Conservation (phyloP, 2,888 invertebrate genomes). For the Calameuta idolon region DNA sequence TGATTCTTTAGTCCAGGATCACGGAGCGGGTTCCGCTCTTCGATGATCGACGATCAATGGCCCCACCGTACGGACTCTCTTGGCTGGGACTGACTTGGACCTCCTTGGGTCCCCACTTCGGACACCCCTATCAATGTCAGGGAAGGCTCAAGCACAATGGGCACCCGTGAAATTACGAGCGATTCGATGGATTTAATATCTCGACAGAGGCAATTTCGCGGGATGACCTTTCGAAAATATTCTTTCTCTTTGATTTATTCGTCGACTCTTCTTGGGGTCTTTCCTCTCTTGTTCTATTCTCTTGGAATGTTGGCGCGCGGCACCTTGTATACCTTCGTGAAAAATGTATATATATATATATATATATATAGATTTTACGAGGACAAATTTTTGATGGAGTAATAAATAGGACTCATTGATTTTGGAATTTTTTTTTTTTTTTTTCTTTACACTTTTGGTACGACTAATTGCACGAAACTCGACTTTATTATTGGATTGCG, state of each 20-base stretch:
- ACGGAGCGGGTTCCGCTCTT: conserved; percentile 4
- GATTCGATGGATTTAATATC: conserved; percentile 45
- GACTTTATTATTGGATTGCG: not conserved
- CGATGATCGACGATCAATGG: conserved; percentile 28
- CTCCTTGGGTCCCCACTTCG: not conserved
- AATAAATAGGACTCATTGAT: not conserved
- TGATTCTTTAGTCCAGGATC: conserved; percentile 2
- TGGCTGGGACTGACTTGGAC: not conserved
- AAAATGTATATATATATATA: not conserved
- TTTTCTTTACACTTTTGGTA: not conserved
- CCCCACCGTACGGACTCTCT: not conserved
- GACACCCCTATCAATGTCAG: conserved; percentile 51
- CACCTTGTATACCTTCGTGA: not conserved
- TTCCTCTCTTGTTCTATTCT: not conserved
- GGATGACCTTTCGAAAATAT: conserved; percentile 48
- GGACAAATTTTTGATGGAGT: not conserved
- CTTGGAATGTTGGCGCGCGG: not conserved
- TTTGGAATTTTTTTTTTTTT: not conserved
- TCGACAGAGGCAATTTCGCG: conserved; percentile 52
- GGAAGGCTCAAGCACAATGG: conserved; percentile 42
- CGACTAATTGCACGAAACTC: conserved; percentile 11
- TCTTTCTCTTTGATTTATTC: conserved; percentile 11
- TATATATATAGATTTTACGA: not conserved
- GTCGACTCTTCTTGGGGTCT: not conserved
- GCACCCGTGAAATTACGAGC: conserved; percentile 47